Percentiles rank a stretch among this genome's conserved stretches.
These are phyloP conservation scores for Rhabditoides inermis DNA, from an alignment of 2,888 invertebrate genomes.

Conservation along the genomic window DNA sequence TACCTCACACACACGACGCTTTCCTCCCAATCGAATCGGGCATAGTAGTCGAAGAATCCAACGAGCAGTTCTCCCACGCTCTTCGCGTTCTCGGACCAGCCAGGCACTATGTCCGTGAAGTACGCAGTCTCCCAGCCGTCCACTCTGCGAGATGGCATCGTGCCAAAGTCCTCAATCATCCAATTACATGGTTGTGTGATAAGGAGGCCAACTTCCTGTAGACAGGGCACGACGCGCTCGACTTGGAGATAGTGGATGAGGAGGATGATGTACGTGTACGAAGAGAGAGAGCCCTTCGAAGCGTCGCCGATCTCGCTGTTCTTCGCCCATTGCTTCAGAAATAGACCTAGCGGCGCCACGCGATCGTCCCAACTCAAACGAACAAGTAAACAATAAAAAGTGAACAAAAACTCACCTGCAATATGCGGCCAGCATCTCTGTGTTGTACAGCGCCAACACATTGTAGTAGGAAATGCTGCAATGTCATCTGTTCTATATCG, in stretches of 20 bases:
- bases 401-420: conserved; percentile 56
- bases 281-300: conserved; percentile 61
- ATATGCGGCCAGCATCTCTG: conserved; percentile 58
- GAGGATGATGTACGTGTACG: conserved; percentile 62
- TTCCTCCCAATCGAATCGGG: conserved; percentile 43
- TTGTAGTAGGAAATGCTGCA: conserved; percentile 60
- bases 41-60: conserved; percentile 57
- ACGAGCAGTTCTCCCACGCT: conserved; percentile 23
- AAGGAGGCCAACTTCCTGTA: conserved; percentile 58
- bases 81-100: conserved; percentile 19
- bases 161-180: no score
- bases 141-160: no score
- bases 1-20: conserved; percentile 10
- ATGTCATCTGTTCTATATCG: background rate
- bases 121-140: no score
- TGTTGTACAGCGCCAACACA: conserved; percentile 60
- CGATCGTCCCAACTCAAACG: conserved; percentile 56
- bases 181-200: background rate
- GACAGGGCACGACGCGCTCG: conserved; percentile 57
- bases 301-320: conserved; percentile 57
- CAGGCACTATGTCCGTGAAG: no score
- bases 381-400: no score
- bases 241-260: conserved; percentile 61
- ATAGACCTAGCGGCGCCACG: conserved; percentile 50
- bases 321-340: conserved; percentile 28